Percentiles rank a stretch among this genome's conserved stretches.
phyloP scores from a whole-genome alignment of 2,888 invertebrate genomes.

The Cryptus viduatorius region DNA sequence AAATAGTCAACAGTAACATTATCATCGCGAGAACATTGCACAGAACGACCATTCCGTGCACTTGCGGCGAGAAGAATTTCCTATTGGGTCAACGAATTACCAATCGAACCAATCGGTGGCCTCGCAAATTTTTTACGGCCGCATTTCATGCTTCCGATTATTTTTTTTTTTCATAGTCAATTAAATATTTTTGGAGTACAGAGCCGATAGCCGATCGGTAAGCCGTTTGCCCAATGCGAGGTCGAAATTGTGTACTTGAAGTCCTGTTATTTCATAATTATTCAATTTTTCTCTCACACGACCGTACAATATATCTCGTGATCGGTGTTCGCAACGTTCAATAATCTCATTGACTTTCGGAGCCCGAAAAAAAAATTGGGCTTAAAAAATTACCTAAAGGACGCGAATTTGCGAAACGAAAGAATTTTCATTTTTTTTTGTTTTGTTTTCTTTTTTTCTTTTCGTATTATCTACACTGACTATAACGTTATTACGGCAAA shows the following conservation, averaged over 20 bases:
- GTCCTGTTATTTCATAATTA: not conserved
- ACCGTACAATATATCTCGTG: not conserved
- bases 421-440: constrained; percentile 31
- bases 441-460: constrained; percentile 43
- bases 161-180: not conserved
- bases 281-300: not conserved
- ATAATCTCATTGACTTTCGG: constrained; percentile 45
- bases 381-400: constrained; percentile 10
- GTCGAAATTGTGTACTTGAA: not conserved
- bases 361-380: constrained; percentile 34
- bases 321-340: constrained; percentile 6
- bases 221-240: constrained; percentile 1
- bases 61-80: constrained; percentile 37
- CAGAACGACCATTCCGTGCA: constrained; percentile 51
- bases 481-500: constrained; percentile 19
- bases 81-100: constrained; percentile 30
- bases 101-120: constrained; percentile 16
- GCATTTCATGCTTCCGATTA: not conserved
- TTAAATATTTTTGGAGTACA: not conserved
- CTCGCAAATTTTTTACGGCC: not conserved
- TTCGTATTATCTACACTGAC: constrained; percentile 34
- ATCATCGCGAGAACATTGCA: constrained; percentile 66
- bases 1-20: constrained; percentile 74
- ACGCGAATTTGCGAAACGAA: constrained; percentile 25
- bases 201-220: not conserved